Percentiles rank a stretch among this genome's conserved stretches.
phyloP scores from a whole-genome alignment of 2,113 vertebrate genomes.

The Leptobrachium ailaonicum region DNA sequence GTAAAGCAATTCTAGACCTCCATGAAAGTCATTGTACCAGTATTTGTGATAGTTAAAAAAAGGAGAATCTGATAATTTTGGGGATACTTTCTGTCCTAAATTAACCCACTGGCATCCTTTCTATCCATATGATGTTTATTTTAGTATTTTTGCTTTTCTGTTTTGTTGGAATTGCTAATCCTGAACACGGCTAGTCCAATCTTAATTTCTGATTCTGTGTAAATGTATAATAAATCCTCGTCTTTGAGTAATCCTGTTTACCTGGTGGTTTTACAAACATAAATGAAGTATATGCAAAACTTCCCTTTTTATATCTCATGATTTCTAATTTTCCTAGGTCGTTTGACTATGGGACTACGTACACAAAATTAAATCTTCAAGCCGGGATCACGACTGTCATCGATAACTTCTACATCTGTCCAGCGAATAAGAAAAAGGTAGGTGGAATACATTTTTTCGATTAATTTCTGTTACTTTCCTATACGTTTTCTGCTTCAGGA shows the following conservation, averaged over 20 bases:
- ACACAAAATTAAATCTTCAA: slow-evolving; percentile 90
- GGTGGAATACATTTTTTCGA: slow-evolving; percentile 29
- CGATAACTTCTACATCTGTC: slow-evolving; percentile 96
- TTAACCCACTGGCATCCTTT: too few species aligned
- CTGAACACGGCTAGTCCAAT: background rate
- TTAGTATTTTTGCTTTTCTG: too few species aligned
- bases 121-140: too few species aligned
- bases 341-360: slow-evolving; percentile 90
- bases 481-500: background rate
- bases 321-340: slow-evolving; percentile 73
- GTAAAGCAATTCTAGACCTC: too few species aligned
- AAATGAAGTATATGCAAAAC: too few species aligned
- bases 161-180: background rate
- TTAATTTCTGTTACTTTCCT: background rate
- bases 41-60: too few species aligned
- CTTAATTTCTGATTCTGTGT: background rate
- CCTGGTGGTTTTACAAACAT: too few species aligned
- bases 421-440: slow-evolving; percentile 96
- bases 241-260: too few species aligned
- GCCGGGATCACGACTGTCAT: slow-evolving; percentile 88
- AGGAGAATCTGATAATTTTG: too few species aligned
- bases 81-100: too few species aligned
- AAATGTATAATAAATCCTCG: background rate
- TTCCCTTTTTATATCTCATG: background rate
- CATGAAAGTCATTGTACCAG: too few species aligned